phyloP scores from a whole-genome alignment of 1,140 invertebrate species.

The Tribolium castaneum region DNA sequence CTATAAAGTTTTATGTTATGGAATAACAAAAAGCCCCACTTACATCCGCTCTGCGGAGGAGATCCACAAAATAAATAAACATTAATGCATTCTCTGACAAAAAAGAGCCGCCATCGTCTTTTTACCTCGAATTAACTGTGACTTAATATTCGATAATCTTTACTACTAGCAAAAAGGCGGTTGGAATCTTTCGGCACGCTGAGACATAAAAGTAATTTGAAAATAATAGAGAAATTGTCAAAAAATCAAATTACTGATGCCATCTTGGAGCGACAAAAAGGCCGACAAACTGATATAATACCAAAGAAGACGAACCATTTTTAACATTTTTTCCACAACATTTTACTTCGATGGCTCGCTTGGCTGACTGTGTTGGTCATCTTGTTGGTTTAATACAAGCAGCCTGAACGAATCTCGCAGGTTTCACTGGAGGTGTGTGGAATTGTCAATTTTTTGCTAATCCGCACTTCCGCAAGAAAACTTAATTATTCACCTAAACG shows the following conservation, averaged over 20 bases:
- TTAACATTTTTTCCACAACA: not conserved
- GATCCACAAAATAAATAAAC: conserved; percentile 30
- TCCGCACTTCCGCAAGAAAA: not conserved
- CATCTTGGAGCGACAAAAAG: conserved; percentile 18
- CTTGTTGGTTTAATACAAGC: conserved; percentile 34
- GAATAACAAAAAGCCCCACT: conserved; percentile 2
- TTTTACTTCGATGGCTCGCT: conserved; percentile 8
- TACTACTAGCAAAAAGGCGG: conserved; percentile 1
- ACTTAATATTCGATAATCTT: conserved; percentile 36
- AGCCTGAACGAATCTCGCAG: conserved; percentile 26
- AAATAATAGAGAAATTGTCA: conserved; percentile 35
- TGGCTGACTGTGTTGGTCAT: conserved; percentile 27
- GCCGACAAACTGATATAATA: conserved; percentile 10
- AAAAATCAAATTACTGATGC: conserved; percentile 24
- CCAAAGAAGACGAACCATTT: conserved; percentile 9
- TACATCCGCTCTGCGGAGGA: conserved; percentile 24
- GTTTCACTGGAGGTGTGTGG: conserved; percentile 18
- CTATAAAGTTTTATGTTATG: conserved; percentile 15
- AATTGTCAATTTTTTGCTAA: conserved; percentile 17
- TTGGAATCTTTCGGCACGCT: conserved; percentile 15
- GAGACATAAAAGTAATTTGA: conserved; percentile 24
- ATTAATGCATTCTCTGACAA: conserved; percentile 26
- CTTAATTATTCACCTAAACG: no score
- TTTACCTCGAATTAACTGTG: conserved; percentile 30
- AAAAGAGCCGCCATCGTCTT: conserved; percentile 14